Base-by-base conservation (phyloP, 2,888 invertebrate species). In the Ommatoiulus sabulosus region DNA sequence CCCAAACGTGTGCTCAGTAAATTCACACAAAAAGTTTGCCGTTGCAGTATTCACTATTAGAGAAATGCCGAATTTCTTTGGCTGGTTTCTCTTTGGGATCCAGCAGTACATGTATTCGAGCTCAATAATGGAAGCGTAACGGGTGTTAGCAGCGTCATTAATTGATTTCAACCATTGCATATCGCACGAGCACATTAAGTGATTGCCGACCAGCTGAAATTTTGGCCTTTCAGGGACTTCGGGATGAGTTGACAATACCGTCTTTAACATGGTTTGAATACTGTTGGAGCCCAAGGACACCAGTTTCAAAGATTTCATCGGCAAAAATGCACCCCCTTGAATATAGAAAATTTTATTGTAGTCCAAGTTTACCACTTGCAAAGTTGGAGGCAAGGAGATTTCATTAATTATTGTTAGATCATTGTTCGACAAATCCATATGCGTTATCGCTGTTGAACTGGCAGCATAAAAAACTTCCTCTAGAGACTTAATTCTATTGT, bases 161-260 rank as follows among this genome's bases (percentile, higher is more conserved):
- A 88, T 88, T n/a, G 43, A 24, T 44, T 44, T 88, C 20, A 88
- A 3, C 88, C 88, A 88, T 10, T 20, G 7, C 80, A 84, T 88
- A 44, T 72, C 35, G 44, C 88, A 88, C n/a, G 17, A 44, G 84
- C 88, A 88, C n/a, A 7, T n/a, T 8, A 84, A n/a, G 8, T n/a
- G 84, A 44, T 88, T 88, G 80, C 88, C 88, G n/a, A 10, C 10
- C 35, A 88, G n/a, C n/a, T 24, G 20, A 20, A 88, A 44, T 80
- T 44, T 48, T 7, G 84, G 72, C 12, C 88, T 72, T n/a, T 84
- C 48, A 3, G 15, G 35, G 0, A 20, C 12, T 4, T 57, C 35
- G 57, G 43, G n/a, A 80, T 88, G 43, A 8, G 15, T 35, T 35
- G n/a, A 7, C 20, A 88, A 84, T n/a, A 44, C 44, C 17, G 6